Base-by-base conservation (phyloP, 2,797 vertebrate species). In the Phoxinus dragarum region DNA sequence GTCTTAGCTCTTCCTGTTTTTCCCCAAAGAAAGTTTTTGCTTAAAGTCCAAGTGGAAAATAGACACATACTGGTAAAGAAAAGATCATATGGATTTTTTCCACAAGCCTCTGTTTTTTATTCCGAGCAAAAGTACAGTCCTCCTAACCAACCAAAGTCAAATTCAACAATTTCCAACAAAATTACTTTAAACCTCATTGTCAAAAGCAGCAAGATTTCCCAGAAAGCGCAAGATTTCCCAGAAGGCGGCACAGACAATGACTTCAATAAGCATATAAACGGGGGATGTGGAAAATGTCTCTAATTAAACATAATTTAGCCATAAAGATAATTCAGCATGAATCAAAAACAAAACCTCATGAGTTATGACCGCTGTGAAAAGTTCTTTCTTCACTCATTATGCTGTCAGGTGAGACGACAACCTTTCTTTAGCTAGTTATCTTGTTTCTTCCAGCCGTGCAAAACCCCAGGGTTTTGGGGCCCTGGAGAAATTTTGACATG, bases 281-380 rank as follows among this genome's bases (percentile, higher is more conserved):
- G 40, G 76, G 76, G 80, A 84, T 71, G 78, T 75, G 34, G 59
- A 89, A 81, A 84, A 6, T n/a, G 76, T 44, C 86, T 86, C 54
- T 82, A 89, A 89, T 89, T 86, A 87, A 77, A 64, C 21, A 31
- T 61, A 82, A 82, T 79, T 86, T 75, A 54, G 68, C 80, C 68
- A 36, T 88, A 80, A 79, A 75, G 85, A 85, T 82, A 88, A 88
- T 84, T 84, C 59, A 56, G 42, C 82, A 44, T 82, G 69, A 75
- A 76, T 79, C 11, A 54, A n/a, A 76, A 4, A 72, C 34, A 87
- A 67, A 86, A 31, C 75, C 61, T 75, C 69, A 10, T 81, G 74
- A 52, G 9, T 52, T 68, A 14, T 84, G 85, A 81, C 87, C 31
- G 82, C 86, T 73, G 82, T 73, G 80, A 82, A 36, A 44, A 7